Evolutionary conservation across 1,140 invertebrate species (phyloP).

Genomic region (Holcopasites calliopsidis): DNA sequence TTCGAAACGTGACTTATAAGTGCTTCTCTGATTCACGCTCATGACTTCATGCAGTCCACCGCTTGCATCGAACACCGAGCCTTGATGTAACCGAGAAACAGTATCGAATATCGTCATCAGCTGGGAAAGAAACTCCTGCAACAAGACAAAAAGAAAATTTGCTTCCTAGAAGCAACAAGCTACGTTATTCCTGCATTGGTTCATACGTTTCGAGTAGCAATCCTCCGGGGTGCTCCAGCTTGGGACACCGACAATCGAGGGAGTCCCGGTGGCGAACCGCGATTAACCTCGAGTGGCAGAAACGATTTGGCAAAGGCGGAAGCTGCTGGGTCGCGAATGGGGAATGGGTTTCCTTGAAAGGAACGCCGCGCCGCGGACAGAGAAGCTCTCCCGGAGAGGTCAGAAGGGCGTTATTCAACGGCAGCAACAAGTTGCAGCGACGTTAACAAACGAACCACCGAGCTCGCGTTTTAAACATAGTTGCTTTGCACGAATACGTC

Average conservation of each 20-base stretch:
- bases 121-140: neutral
- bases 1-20: neutral
- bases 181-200: too few species aligned
- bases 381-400: constrained; percentile 39
- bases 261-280: constrained; percentile 15
- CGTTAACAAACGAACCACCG: constrained; percentile 62
- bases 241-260: neutral
- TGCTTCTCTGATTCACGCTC: constrained; percentile 6
- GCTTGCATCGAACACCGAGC: neutral
- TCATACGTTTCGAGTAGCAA: too few species aligned
- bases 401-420: constrained; percentile 56
- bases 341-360: constrained; percentile 54
- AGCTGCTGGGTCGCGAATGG: constrained; percentile 27
- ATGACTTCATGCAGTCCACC: constrained; percentile 4
- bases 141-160: neutral
- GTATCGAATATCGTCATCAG: neutral
- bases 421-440: constrained; percentile 68
- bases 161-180: too few species aligned
- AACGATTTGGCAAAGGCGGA: constrained; percentile 42
- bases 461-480: constrained; percentile 38
- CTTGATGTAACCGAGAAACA: constrained; percentile 15
- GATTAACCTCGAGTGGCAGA: constrained; percentile 42
- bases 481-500: too few species aligned
- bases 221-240: too few species aligned
- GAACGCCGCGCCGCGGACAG: constrained; percentile 39